Percentiles rank a stretch among this genome's conserved stretches.
These are phyloP conservation scores for Coregonus sp. DNA, from an alignment of 2,797 vertebrate genomes.

Conservation along the genomic window DNA sequence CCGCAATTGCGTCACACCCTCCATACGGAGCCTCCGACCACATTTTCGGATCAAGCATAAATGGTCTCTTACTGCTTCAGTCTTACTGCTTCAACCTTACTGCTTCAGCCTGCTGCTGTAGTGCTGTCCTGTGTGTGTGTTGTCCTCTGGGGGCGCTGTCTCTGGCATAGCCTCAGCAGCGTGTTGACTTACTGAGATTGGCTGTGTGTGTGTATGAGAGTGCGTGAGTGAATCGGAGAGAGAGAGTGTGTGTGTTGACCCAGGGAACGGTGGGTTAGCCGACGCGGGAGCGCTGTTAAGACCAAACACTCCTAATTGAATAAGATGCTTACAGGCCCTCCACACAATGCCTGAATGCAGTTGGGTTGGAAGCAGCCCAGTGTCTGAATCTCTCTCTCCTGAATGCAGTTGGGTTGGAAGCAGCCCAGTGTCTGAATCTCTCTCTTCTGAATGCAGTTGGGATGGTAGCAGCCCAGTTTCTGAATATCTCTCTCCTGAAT, in stretches of 20 bases:
- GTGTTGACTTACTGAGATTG: slow-evolving; percentile 22
- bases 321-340: slow-evolving; percentile 66
- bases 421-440: too few species aligned
- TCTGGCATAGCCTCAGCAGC: slow-evolving; percentile 1
- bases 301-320: slow-evolving; percentile 75
- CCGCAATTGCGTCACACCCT: too few species aligned
- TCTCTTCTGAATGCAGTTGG: too few species aligned
- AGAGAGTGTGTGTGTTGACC: slow-evolving; percentile 62
- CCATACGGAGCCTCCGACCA: too few species aligned
- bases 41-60: too few species aligned
- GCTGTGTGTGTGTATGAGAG: slow-evolving; percentile 12
- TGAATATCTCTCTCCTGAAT: too few species aligned
- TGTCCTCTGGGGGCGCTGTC: slow-evolving; percentile 48
- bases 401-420: too few species aligned
- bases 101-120: neutral
- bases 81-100: neutral
- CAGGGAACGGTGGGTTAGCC: slow-evolving; percentile 64
- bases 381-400: neutral
- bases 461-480: too few species aligned
- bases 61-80: neutral
- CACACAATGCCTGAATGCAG: slow-evolving; percentile 13
- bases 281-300: slow-evolving; percentile 65
- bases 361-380: neutral
- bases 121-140: slow-evolving; percentile 11
- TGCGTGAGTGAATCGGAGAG: slow-evolving; percentile 20